Conservation (phyloP, 2,113 vertebrate genomes). For the Stigmatopora nigra region DNA sequence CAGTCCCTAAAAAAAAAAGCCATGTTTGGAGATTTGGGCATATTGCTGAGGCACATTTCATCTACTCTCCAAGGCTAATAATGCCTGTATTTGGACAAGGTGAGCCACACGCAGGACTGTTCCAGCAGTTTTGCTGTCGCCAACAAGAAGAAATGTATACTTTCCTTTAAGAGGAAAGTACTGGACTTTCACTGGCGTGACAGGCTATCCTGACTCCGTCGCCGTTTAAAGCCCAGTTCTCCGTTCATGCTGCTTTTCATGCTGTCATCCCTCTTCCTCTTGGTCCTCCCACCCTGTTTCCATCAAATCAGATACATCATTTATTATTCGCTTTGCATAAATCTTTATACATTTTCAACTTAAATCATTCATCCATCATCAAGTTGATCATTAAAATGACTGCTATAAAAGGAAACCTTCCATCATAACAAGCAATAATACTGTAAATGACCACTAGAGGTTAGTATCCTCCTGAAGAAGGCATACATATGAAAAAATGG, state of each 20-base stretch:
- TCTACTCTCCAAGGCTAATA: slow-evolving; percentile 26
- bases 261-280: slow-evolving; percentile 56
- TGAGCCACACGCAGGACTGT: slow-evolving; percentile 13
- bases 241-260: slow-evolving; percentile 45
- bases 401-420: background rate
- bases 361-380: no score
- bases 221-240: slow-evolving; percentile 53
- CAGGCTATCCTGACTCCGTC: slow-evolving; percentile 60
- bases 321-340: background rate
- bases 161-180: slow-evolving; percentile 46
- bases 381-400: no score
- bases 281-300: slow-evolving; percentile 52
- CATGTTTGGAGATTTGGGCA: slow-evolving; percentile 26
- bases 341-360: background rate
- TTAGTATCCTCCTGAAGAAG: slow-evolving; percentile 30
- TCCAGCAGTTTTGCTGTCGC: slow-evolving; percentile 19
- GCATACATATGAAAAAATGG: background rate
- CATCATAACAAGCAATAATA: background rate
- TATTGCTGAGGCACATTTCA: slow-evolving; percentile 36
- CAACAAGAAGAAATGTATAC: slow-evolving; percentile 25
- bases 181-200: slow-evolving; percentile 38
- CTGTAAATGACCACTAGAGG: slow-evolving; percentile 44
- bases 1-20: background rate
- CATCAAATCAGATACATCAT: slow-evolving; percentile 8
- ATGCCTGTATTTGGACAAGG: slow-evolving; percentile 2